phyloP scores from a whole-genome alignment of 2,113 vertebrate genomes.

The Craseonycteris thonglongyai region DNA sequence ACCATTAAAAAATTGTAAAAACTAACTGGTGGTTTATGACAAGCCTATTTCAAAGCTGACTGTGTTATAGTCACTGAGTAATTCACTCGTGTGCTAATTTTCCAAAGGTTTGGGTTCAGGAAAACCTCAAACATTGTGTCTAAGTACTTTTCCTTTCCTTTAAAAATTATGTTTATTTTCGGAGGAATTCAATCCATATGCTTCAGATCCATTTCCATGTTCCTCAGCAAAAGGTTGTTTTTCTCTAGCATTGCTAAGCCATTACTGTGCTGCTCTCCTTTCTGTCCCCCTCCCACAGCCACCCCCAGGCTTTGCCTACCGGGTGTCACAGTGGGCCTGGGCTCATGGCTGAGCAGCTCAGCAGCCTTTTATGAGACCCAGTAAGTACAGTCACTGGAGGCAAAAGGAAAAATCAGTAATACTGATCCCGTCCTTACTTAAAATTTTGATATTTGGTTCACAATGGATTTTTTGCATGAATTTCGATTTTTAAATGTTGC shows the following conservation, averaged over 20 bases:
- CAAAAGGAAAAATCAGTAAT: background rate
- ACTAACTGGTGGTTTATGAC: background rate
- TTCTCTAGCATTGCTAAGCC: background rate
- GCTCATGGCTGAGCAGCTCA: background rate
- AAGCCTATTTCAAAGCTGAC: background rate
- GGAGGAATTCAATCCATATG: slow-evolving; percentile 59
- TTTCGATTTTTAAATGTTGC: background rate
- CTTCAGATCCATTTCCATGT: slow-evolving; percentile 44
- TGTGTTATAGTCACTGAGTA: background rate
- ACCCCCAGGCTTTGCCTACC: fast-evolving
- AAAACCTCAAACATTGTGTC: slow-evolving; percentile 54
- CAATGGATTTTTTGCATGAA: background rate
- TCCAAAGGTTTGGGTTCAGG: slow-evolving; percentile 40
- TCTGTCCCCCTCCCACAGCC: fast-evolving
- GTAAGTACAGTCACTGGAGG: fast-evolving
- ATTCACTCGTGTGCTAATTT: slow-evolving; percentile 25
- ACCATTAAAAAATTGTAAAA: background rate
- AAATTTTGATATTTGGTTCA: background rate
- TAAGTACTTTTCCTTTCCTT: slow-evolving; percentile 65
- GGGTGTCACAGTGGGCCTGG: background rate
- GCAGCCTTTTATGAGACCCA: background rate
- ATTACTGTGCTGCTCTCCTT: background rate
- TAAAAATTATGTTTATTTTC: slow-evolving; percentile 49
- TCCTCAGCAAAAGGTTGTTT: slow-evolving; percentile 56
- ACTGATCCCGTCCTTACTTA: background rate